Base-by-base conservation (phyloP, 2,797 vertebrate genomes). In the Danio tinwini region DNA sequence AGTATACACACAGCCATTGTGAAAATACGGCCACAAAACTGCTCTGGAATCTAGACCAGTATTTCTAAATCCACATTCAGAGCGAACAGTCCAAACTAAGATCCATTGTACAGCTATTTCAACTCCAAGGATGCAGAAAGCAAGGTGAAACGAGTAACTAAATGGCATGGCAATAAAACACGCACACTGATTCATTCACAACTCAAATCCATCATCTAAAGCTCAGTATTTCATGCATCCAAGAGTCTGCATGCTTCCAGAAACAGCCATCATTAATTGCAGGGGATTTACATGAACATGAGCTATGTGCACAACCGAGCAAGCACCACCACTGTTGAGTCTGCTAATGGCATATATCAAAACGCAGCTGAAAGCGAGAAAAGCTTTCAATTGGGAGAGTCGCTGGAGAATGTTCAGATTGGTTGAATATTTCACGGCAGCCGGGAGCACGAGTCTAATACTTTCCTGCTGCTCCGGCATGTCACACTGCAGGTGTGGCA, bases 371-470 rank as follows among this genome's bases (percentile, higher is more conserved):
- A 70, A 68, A 74, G 55, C 10, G 29, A 56, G 39, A 74, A 78
- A 72, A 73, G 56, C 50, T 2, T 56, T 21, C 64, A 11, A 55
- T 1, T 4, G n/a, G 21, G 69, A 58, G 80, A 84, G 81, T 58
- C 74, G 5, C 7, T n/a, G 59, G 63, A 87, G 55, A 42, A 39
- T 62, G n/a, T 67, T 65, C 16, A 44, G 69, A 80, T 85, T 85
- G 85, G 85, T 50, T 86, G 64, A 88, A 85, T 77, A 85, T 63
- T 72, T 78, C 49, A 79, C 13, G 11, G 50, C 67, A 63, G 68
- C 37, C 9, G 58, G 58, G 19, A 37, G 14, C 58, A 49, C 1
- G 49, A 63, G 17, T 47, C 81, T 78, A 79, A 81, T 80, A 80
- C 52, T 52, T 67, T 53, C 39, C 63, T 64, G 81, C 53, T 29